These are phyloP conservation scores for Scalopus aquaticus DNA, from an alignment of 2,113 vertebrate species.

Conservation along the genomic window DNA sequence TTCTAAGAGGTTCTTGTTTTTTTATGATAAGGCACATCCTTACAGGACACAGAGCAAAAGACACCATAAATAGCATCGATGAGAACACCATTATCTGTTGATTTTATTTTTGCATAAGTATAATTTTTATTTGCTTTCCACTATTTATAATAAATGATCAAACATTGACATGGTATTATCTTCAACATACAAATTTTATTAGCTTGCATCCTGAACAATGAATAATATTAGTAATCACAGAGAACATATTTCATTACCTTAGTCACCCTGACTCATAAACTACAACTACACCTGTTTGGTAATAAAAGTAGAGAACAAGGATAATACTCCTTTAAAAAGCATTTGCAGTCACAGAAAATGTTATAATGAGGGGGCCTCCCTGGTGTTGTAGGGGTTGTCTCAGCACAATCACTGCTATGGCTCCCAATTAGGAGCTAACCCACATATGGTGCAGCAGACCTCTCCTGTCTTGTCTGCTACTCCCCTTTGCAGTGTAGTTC, in stretches of 20 bases:
- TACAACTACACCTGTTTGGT: not conserved
- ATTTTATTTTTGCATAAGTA: not conserved
- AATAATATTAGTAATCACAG: not conserved
- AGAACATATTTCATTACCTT: not conserved
- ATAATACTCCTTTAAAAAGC: not conserved
- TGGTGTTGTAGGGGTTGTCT: too few species aligned
- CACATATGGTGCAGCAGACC: too few species aligned
- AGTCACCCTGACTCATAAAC: not conserved
- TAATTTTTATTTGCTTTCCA: not conserved
- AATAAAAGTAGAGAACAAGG: not conserved
- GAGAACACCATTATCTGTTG: not conserved
- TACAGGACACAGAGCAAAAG: not conserved
- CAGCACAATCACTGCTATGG: too few species aligned
- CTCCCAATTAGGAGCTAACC: too few species aligned
- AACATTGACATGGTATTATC: not conserved
- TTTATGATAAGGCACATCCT: not conserved
- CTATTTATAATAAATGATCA: not conserved
- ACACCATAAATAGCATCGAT: not conserved
- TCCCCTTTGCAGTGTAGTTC: too few species aligned
- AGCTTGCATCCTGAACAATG: not conserved
- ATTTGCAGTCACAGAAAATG: not conserved
- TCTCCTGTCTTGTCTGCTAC: too few species aligned
- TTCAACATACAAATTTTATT: not conserved
- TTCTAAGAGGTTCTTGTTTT: not conserved
- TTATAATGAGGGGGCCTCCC: too few species aligned